These are phyloP conservation scores for Resseliella maxima DNA, from an alignment of 2,888 invertebrate species.

Conservation along the genomic window DNA sequence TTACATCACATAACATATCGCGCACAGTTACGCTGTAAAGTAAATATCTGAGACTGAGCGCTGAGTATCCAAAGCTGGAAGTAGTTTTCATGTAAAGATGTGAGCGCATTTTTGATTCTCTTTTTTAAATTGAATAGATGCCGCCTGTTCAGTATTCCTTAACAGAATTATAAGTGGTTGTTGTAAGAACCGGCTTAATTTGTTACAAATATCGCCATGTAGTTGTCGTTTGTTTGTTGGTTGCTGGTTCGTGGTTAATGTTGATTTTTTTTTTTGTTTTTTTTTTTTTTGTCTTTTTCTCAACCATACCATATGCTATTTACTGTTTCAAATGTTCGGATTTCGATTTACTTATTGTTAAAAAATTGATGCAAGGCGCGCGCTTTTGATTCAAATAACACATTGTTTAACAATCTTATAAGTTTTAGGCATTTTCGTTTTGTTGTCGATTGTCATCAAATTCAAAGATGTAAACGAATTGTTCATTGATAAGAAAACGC, in stretches of 20 bases:
- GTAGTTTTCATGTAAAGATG: neutral
- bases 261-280: neutral
- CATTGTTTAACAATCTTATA: conserved; percentile 38
- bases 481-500: conserved; percentile 46
- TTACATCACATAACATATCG: neutral
- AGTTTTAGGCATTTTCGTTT: neutral
- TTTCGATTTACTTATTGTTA: conserved; percentile 24
- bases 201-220: conserved; percentile 51
- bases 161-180: conserved; percentile 44
- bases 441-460: conserved; percentile 45
- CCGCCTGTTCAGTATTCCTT: conserved; percentile 53
- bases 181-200: conserved; percentile 48
- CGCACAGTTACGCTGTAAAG: neutral
- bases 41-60: neutral
- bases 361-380: neutral
- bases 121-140: conserved; percentile 49
- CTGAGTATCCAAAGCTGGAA: neutral
- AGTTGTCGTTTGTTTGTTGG: neutral
- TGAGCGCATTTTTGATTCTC: conserved; percentile 26
- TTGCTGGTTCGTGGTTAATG: too few species aligned
- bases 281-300: neutral
- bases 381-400: conserved; percentile 37
- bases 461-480: conserved; percentile 41
- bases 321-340: neutral
- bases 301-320: neutral